Conservation (phyloP, 2,888 invertebrate genomes). For the Drosophila formosana region DNA sequence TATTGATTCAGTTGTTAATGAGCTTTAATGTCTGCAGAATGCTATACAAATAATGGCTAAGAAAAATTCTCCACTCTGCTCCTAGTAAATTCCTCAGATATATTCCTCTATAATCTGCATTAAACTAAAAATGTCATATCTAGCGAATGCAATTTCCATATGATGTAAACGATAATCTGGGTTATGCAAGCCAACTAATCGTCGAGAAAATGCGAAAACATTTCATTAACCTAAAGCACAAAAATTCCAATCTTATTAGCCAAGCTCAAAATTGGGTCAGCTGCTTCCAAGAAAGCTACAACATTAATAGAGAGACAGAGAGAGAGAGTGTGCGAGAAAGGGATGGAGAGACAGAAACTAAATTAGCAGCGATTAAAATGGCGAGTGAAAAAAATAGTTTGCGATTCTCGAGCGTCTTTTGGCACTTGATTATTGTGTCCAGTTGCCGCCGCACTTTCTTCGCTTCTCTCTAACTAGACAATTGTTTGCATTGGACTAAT, state of each 20-base stretch:
- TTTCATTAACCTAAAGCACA: neutral
- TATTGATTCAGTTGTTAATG: too few relatives aligned
- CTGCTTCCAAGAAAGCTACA: neutral
- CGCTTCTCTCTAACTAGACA: neutral
- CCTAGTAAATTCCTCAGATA: neutral
- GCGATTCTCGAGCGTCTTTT: neutral
- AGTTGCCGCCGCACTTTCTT: neutral
- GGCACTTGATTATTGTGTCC: conserved; percentile 11
- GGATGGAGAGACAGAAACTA: neutral
- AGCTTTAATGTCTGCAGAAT: too few relatives aligned
- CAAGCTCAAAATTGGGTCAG: conserved; percentile 9
- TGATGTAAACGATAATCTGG: neutral
- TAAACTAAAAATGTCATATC: neutral
- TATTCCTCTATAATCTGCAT: neutral
- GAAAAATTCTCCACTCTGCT: neutral
- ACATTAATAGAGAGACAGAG: neutral
- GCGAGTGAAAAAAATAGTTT: neutral
- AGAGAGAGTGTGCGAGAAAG: neutral
- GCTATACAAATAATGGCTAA: too few relatives aligned
- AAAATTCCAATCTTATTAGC: neutral
- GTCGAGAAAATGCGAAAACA: neutral
- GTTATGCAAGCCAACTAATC: neutral
- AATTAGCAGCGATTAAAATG: conserved; percentile 19
- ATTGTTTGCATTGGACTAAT: conserved; percentile 64
- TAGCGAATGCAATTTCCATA: neutral